phyloP scores from a whole-genome alignment of 2,888 invertebrate genomes.

The Schizaphis graminum region DNA sequence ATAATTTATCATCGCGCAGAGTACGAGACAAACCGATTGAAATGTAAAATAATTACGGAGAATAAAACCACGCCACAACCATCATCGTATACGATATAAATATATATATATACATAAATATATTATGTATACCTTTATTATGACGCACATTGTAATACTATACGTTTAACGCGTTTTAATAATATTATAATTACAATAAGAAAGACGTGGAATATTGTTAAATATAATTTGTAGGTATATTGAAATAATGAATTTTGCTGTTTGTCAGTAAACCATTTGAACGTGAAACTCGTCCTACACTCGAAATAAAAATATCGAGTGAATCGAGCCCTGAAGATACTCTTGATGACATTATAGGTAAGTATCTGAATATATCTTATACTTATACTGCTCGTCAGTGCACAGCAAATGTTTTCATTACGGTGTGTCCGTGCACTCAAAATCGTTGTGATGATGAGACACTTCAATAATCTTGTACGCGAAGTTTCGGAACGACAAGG shows the following conservation, averaged over 20 bases:
- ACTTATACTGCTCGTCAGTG: neutral
- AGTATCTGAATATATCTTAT: neutral
- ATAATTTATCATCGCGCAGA: neutral
- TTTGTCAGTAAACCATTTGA: neutral
- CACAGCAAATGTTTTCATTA: conserved; percentile 29
- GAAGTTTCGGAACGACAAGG: conserved; percentile 7
- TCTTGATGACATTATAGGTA: neutral
- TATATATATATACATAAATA: neutral
- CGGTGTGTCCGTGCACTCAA: neutral
- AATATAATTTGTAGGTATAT: neutral
- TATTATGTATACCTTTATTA: neutral
- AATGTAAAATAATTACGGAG: conserved; percentile 16
- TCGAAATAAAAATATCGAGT: conserved; percentile 6
- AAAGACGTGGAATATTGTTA: too few relatives aligned
- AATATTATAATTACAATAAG: neutral
- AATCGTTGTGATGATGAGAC: conserved; percentile 25
- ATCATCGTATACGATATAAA: too few relatives aligned
- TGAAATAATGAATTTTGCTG: neutral
- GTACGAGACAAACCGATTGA: conserved; percentile 6
- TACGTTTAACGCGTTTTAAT: neutral
- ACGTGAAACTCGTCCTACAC: neutral
- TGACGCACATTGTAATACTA: neutral
- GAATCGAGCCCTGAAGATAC: neutral
- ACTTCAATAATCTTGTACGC: conserved; percentile 41
- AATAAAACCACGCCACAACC: neutral